These are phyloP conservation scores for Samia ricini DNA, from an alignment of 1,140 invertebrate species.

Conservation along the genomic window DNA sequence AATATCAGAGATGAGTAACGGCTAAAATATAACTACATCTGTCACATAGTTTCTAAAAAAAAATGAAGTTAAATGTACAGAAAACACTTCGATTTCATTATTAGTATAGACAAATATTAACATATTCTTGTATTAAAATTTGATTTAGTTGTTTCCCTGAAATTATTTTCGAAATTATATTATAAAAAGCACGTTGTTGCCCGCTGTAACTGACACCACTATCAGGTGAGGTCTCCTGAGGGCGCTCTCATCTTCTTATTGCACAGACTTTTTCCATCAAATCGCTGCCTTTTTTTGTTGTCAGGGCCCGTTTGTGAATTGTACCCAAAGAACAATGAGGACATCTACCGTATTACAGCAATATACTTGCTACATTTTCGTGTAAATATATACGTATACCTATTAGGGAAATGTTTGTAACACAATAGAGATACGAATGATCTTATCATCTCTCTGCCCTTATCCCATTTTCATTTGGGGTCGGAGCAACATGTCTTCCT, in stretches of 20 bases:
- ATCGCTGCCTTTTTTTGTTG: constrained; percentile 48
- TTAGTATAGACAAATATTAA: too few species aligned
- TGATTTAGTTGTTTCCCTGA: too few species aligned
- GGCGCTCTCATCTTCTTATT: constrained; percentile 46
- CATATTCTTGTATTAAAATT: too few species aligned
- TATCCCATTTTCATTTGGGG: too few species aligned
- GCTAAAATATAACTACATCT: too few species aligned
- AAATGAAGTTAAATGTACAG: too few species aligned
- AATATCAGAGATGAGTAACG: too few species aligned
- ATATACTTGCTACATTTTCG: not conserved
- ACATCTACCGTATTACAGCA: constrained; percentile 7
- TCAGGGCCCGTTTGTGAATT: constrained; percentile 41
- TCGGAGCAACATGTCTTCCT: too few species aligned
- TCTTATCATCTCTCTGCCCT: not conserved
- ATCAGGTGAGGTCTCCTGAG: constrained; percentile 33
- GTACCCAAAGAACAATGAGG: constrained; percentile 41
- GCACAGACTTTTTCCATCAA: constrained; percentile 52
- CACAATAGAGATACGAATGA: too few species aligned
- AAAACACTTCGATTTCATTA: too few species aligned
- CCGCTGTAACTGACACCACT: not conserved
- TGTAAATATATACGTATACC: constrained; percentile 8
- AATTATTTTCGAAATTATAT: too few species aligned
- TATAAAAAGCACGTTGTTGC: constrained; percentile 10
- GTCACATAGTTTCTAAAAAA: too few species aligned
- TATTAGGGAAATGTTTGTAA: not conserved